A percentile compares a stretch with the other conserved stretches of the same genome.
Conservation (phyloP, 2,113 vertebrate species). For the Cercocebus atys region DNA sequence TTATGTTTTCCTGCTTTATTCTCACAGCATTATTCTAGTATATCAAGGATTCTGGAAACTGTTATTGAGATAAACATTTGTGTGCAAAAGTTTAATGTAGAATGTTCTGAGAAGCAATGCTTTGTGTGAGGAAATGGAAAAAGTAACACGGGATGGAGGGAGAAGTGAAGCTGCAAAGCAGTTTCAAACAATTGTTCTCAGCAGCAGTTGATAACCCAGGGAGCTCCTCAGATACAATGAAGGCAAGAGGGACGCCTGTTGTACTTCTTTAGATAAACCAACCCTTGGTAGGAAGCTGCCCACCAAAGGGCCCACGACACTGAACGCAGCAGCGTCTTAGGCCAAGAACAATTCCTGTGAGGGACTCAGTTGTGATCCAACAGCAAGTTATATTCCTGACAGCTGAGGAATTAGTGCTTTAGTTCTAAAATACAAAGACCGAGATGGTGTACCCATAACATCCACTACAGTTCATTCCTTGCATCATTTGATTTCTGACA, state of each 20-base stretch:
- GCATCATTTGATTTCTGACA: neutral
- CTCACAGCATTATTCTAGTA: neutral
- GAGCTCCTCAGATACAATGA: neutral
- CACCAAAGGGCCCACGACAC: no score
- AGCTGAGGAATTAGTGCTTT: neutral
- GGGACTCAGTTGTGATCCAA: neutral
- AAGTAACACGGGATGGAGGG: neutral
- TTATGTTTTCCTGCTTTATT: neutral
- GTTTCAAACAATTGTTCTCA: neutral
- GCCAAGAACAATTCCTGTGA: neutral
- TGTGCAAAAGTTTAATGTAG: neutral
- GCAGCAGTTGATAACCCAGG: neutral
- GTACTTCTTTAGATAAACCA: neutral
- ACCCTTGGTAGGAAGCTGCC: neutral
- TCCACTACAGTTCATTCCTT: neutral
- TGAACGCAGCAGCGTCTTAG: neutral
- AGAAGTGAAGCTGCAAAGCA: neutral
- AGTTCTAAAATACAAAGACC: rapidly evolving
- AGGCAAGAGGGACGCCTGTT: neutral
- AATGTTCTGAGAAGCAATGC: neutral
- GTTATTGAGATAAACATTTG: neutral
- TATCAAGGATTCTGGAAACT: neutral
- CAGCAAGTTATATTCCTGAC: neutral
- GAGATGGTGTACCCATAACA: neutral
- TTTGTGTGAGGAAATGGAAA: neutral